phyloP scores from a whole-genome alignment of 2,797 vertebrate species.

The Odontamblyopus lacepedii region DNA sequence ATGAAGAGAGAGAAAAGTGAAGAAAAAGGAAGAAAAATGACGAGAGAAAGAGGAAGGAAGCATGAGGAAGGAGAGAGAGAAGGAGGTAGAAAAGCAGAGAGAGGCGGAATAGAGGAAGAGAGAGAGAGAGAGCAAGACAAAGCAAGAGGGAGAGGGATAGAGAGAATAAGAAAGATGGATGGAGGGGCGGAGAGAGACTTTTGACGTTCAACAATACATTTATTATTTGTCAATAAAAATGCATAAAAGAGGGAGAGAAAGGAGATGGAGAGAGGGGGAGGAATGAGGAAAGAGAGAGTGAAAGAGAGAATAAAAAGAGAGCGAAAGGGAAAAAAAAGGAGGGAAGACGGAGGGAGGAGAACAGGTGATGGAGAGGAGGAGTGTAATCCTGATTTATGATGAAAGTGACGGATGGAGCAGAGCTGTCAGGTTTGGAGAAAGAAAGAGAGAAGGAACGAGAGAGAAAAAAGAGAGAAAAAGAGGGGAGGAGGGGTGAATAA shows the following conservation, averaged over 20 bases:
- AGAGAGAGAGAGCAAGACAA: neutral
- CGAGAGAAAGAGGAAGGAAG: neutral
- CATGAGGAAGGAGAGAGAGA: neutral
- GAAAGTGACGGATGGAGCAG: slow-evolving; percentile 1
- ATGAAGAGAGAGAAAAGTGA: neutral
- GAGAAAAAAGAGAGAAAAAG: neutral
- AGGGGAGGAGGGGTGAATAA: too few species aligned
- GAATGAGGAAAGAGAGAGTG: neutral
- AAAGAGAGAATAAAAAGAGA: neutral
- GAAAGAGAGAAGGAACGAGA: neutral
- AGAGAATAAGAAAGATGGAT: neutral
- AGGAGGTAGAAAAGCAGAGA: neutral
- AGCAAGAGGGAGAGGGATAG: neutral
- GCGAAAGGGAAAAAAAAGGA: too few species aligned
- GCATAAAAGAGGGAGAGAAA: neutral
- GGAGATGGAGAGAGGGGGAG: neutral
- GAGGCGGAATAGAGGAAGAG: neutral
- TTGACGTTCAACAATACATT: too few species aligned
- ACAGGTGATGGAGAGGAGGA: neutral
- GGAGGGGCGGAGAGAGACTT: neutral
- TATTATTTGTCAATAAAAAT: neutral
- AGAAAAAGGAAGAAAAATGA: neutral
- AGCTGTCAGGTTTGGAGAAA: neutral
- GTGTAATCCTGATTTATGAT: neutral
- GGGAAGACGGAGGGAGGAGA: neutral